Conservation (phyloP, 2,113 vertebrate species). For the Piprites chloris region DNA sequence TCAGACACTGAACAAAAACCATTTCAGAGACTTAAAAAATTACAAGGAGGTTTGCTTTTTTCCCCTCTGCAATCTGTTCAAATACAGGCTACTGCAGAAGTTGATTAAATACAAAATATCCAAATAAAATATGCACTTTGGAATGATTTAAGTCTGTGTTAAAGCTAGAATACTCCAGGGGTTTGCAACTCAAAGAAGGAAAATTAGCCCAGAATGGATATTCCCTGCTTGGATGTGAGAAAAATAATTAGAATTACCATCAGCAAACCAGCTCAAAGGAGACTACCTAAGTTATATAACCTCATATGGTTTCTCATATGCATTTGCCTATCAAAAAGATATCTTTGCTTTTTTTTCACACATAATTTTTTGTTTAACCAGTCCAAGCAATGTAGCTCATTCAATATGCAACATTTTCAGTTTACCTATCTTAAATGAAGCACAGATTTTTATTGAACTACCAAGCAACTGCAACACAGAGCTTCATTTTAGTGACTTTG, state of each 20-base stretch:
- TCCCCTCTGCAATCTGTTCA: background rate
- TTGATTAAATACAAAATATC: background rate
- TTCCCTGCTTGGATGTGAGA: constrained; percentile 14
- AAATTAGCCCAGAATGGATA: constrained; percentile 5
- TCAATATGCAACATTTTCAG: background rate
- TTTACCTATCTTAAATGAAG: background rate
- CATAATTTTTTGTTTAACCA: constrained; percentile 40
- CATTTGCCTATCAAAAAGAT: constrained; percentile 2
- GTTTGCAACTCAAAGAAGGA: background rate
- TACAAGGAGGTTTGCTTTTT: constrained; percentile 1
- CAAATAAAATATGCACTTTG: background rate
- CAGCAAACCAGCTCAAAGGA: background rate
- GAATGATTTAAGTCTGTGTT: constrained; percentile 25
- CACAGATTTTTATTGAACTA: background rate
- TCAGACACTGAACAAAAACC: constrained; percentile 48
- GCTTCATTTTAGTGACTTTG: background rate
- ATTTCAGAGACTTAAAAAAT: constrained; percentile 44
- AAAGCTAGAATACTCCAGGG: background rate
- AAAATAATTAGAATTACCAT: constrained; percentile 14
- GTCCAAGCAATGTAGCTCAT: background rate
- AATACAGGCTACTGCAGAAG: constrained; percentile 24
- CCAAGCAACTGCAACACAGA: background rate
- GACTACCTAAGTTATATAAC: background rate
- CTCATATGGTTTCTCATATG: background rate
- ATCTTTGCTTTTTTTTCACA: background rate